Evolutionary conservation across 1,140 invertebrate species (phyloP), one percentile per base, ranked within the genome.

Genomic region (Trissolcus basalis): DNA sequence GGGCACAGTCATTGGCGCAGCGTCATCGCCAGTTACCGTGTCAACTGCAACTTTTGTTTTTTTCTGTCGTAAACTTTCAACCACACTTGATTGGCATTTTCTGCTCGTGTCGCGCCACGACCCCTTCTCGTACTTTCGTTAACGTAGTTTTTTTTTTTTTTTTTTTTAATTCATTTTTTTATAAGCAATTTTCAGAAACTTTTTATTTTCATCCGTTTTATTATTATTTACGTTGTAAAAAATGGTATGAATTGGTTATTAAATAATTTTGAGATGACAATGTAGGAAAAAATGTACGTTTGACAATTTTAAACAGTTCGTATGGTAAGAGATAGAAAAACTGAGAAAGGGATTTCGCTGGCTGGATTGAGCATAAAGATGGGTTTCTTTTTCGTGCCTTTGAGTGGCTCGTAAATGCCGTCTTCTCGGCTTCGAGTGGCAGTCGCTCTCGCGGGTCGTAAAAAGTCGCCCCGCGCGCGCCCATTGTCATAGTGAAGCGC

Each of bases 401-500:
- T 69, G 78, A 79, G 74, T 70, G 76, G 76, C 72, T 82, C 83
- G 76, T 85, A 84, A 85, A 83, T 77, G 75, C 51, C 69, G 65
- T 67, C 49, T 63, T 53, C 56, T 51, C 53, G 58, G 51, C 70
- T 77, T 50, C 41, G 49, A 53, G 53, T 51, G 54, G 56, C 64
- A 63, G 77, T n/a, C n/a, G 76, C 70, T 49, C 78, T 80, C 69
- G 72, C 80, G 70, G 64, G 72, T 85, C 81, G 64, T 85, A 84
- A 85, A 85, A 71, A 11, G 11, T 12, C 79, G 43, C 53, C 58
- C 72, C 72, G 58, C 56, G 48, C 59, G 39, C 63, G 50, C 63
- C 63, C 47, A 74, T 74, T 68, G 71, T 74, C 58, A 74, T 74
- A 68, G 19, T 3, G 19, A 63, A 27, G 50, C 12, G 56, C 16